Base-by-base conservation (phyloP, 2,113 vertebrate species). In the Petromus typicus region DNA sequence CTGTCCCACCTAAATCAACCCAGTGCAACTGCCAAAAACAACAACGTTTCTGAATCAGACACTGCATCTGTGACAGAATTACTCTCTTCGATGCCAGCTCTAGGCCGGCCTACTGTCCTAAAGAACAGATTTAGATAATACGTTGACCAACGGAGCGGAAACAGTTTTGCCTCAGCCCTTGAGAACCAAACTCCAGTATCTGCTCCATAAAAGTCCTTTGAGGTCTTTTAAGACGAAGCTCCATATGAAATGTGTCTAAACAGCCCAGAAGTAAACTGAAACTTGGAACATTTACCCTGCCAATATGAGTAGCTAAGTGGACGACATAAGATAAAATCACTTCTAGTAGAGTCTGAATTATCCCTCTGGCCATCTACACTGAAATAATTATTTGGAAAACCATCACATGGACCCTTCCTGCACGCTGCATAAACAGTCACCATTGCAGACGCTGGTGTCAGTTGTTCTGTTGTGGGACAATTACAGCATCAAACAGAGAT, bases 221-320 rank as follows among this genome's bases (percentile, higher is more conserved):
- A 94, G 69, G 83, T 91, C 83, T 93, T 95, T 93, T 93, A 92
- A 95, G 95, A 96, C 92, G 95, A 83, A 93, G 83, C 83, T 86
- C 94, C 96, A 95, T 95, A 95, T 63, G 90, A 96, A 95, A 79
- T 96, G 89, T 97, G 86, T 96, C 96, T 96, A 91, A 96, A 93
- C 83, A 97, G 89, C 87, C 82, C 79, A 61, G 91, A 95, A 95
- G 81, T 94, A 97, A 98, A 96, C 88, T 82, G 80, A 94, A 92
- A 86, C 69, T 91, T 97, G 94, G 95, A 86, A 81, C 69, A 43
- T 73, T 95, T n/a, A 22, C 76, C 67, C 86, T 94, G 79, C 91
- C 91, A 63, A 64, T 76, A 45, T 84, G 86, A 97, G 84, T 66
- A 54, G 57, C n/a, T 95, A 63, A 91, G 40, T 91, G 54, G 71